A percentile compares a stretch with the other conserved stretches of the same genome.
Conservation (phyloP, 1,140 invertebrate genomes). For the Gryllus bimaculatus region DNA sequence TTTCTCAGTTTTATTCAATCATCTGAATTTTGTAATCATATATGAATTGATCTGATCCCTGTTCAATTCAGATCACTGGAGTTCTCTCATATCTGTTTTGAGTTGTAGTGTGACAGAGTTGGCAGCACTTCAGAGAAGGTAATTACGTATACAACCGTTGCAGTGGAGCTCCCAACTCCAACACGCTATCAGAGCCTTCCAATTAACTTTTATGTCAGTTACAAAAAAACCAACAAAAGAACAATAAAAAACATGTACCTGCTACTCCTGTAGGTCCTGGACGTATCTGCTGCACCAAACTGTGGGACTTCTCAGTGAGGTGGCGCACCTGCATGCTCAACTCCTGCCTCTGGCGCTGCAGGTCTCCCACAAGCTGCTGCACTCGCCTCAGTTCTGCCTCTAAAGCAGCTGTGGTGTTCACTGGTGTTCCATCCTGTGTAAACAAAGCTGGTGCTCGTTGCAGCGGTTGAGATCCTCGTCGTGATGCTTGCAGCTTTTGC, state of each 20-base stretch:
- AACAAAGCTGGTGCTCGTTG: background rate
- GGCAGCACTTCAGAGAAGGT: background rate
- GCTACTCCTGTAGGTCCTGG: slow-evolving; percentile 36
- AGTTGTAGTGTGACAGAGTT: background rate
- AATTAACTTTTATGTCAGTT: background rate
- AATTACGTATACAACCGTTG: background rate
- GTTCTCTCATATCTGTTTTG: too few relatives aligned
- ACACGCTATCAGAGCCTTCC: too few relatives aligned
- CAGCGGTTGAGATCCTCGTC: slow-evolving; percentile 24
- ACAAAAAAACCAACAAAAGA: background rate
- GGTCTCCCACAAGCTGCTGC: slow-evolving; percentile 71
- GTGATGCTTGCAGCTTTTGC: slow-evolving; percentile 69
- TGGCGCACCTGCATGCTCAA: slow-evolving; percentile 71
- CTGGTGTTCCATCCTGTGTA: background rate
- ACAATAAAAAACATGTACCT: slow-evolving; percentile 25
- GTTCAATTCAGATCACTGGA: too few relatives aligned
- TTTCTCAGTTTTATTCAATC: too few relatives aligned
- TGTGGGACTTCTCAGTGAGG: slow-evolving; percentile 63
- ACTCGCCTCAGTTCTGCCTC: slow-evolving; percentile 74
- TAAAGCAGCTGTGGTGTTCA: slow-evolving; percentile 48
- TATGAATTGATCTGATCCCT: too few relatives aligned
- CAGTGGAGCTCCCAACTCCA: too few relatives aligned
- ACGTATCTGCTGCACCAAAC: slow-evolving; percentile 40
- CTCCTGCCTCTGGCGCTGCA: slow-evolving; percentile 72
- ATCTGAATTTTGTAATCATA: too few relatives aligned